phyloP scores from a whole-genome alignment of 2,888 invertebrate species.

The Drosophila birchii region DNA sequence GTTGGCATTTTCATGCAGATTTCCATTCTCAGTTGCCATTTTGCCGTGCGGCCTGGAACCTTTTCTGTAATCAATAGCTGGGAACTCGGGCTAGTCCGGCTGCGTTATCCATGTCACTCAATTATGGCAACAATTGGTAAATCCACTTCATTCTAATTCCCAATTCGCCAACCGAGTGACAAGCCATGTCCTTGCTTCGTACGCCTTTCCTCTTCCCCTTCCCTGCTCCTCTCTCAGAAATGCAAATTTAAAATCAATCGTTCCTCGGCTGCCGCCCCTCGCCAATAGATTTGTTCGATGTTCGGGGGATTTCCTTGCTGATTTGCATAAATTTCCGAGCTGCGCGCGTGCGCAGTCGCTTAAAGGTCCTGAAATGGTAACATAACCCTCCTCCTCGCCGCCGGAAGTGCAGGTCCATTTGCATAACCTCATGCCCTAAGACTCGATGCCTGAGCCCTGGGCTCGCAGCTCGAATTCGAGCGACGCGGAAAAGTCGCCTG shows the following conservation, averaged over 20 bases:
- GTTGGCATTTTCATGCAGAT: constrained; percentile 74
- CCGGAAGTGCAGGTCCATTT: constrained; percentile 77
- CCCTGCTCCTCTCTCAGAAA: constrained; percentile 6
- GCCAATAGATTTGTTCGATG: constrained; percentile 59
- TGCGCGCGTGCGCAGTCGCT: constrained; percentile 62
- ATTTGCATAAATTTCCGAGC: constrained; percentile 75
- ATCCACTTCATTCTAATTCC: constrained; percentile 71
- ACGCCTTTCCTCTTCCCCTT: background rate
- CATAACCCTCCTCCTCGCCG: constrained; percentile 36
- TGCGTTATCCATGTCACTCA: constrained; percentile 73
- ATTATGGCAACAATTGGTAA: constrained; percentile 79
- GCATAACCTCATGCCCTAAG: constrained; percentile 77
- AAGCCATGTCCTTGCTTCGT: constrained; percentile 54
- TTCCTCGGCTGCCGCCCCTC: constrained; percentile 49
- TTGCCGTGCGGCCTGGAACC: constrained; percentile 54
- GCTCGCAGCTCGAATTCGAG: constrained; percentile 8
- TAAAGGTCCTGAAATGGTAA: constrained; percentile 9
- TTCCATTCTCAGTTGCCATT: constrained; percentile 63
- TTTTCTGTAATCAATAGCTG: constrained; percentile 71
- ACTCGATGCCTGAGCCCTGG: background rate
- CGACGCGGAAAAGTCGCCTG: constrained; percentile 58
- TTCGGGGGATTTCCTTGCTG: constrained; percentile 43
- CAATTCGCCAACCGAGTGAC: constrained; percentile 74
- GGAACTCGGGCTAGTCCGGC: constrained; percentile 29
- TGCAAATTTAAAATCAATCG: constrained; percentile 46